Conservation (phyloP, 64 coral and sea anemone genomes). For the Actinia tenebrosa region DNA sequence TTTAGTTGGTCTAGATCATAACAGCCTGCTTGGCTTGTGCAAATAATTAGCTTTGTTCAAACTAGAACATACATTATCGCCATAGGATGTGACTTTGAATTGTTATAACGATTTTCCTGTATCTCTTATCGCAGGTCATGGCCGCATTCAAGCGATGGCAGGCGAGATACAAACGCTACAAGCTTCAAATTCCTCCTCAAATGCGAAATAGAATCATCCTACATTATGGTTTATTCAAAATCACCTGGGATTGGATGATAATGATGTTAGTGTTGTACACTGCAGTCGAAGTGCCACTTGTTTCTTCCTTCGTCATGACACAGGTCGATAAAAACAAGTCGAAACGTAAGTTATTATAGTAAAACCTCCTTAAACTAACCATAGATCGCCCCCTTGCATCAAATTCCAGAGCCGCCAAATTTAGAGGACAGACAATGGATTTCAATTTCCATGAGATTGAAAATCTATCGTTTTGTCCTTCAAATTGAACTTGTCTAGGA, state of each 20-base stretch:
- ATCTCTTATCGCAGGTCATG: constrained; percentile 52
- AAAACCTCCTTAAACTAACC: background rate
- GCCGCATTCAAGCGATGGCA: constrained; percentile 92
- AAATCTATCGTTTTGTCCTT: too few relatives aligned
- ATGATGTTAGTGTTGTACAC: constrained; percentile 87
- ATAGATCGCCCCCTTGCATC: too few relatives aligned
- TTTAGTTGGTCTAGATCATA: too few relatives aligned
- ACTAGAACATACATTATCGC: background rate
- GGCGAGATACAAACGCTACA: constrained; percentile 77
- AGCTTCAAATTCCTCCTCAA: constrained; percentile 81
- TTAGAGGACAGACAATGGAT: too few relatives aligned
- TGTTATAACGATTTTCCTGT: background rate
- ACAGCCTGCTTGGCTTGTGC: too few relatives aligned
- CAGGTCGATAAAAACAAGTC: constrained; percentile 31
- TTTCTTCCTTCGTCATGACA: constrained; percentile 70
- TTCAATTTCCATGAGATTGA: too few relatives aligned
- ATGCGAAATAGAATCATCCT: constrained; percentile 94
- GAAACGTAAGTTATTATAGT: constrained; percentile 26
- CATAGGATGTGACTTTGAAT: background rate
- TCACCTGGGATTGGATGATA: constrained; percentile 97
- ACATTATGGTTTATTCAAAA: constrained; percentile 96
- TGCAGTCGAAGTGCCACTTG: constrained; percentile 90
- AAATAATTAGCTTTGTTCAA: background rate
- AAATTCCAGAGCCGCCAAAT: too few relatives aligned
- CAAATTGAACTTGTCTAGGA: too few relatives aligned